These are phyloP conservation scores for Melanotaenia pygmaea DNA, from an alignment of 2,797 vertebrate genomes.

Conservation along the genomic window DNA sequence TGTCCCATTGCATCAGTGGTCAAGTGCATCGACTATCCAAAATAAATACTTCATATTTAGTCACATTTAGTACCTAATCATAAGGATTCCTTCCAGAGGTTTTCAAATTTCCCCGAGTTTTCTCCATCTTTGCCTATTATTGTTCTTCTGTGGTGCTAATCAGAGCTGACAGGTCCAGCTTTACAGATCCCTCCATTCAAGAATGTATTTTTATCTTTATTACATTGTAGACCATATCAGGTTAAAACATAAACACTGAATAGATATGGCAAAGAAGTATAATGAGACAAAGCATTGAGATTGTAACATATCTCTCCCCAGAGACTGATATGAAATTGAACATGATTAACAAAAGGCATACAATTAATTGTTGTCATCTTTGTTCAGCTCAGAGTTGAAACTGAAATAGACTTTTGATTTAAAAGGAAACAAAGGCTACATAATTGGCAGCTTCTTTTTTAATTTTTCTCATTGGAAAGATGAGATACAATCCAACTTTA, in stretches of 20 bases:
- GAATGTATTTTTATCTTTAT: conserved; percentile 65
- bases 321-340: conserved; percentile 70
- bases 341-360: conserved; percentile 65
- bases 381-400: conserved; percentile 46
- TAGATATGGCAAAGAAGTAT: conserved; percentile 45
- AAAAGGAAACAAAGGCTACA: conserved; percentile 40
- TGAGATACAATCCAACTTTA: conserved; percentile 12
- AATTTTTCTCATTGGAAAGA: conserved; percentile 14
- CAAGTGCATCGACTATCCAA: not conserved
- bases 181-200: conserved; percentile 63
- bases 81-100: conserved; percentile 36
- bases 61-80: conserved; percentile 5
- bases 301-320: conserved; percentile 56
- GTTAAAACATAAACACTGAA: conserved; percentile 67
- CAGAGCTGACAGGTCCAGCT: conserved; percentile 68
- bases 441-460: not conserved
- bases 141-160: conserved; percentile 54
- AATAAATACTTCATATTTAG: not conserved
- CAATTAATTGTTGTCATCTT: conserved; percentile 64
- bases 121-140: conserved; percentile 29
- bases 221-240: conserved; percentile 61
- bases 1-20: no score
- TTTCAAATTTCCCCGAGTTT: conserved; percentile 47
- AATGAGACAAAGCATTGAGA: conserved; percentile 65
- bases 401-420: conserved; percentile 20